A percentile compares a stretch with the other conserved stretches of the same genome.
Conservation (phyloP, 2,797 vertebrate genomes). For the Sciurus carolinensis region DNA sequence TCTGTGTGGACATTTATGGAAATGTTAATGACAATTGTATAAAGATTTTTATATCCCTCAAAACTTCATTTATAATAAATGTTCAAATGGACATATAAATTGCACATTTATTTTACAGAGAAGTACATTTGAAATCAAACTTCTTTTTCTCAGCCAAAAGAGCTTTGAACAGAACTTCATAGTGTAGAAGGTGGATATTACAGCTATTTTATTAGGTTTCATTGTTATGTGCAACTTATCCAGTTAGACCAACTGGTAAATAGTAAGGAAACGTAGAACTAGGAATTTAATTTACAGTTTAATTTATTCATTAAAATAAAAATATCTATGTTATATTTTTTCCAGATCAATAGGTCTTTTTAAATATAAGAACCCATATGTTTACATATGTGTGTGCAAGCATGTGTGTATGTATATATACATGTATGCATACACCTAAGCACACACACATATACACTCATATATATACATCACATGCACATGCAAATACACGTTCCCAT, state of each 20-base stretch:
- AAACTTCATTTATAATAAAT: conserved; percentile 68
- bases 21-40: conserved; percentile 67
- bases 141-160: neutral
- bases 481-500: neutral
- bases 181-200: neutral
- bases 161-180: neutral
- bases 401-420: neutral
- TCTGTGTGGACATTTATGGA: conserved; percentile 58
- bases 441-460: neutral
- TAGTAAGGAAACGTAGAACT: neutral
- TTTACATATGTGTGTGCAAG: neutral
- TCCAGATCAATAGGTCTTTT: neutral
- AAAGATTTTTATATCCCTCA: conserved; percentile 57
- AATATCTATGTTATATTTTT: neutral
- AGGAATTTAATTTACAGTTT: neutral
- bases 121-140: conserved; percentile 24
- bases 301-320: conserved; percentile 17
- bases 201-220: neutral
- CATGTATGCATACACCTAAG: neutral
- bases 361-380: neutral
- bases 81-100: conserved; percentile 59
- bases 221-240: neutral
- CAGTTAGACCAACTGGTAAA: neutral
- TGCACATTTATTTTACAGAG: conserved; percentile 29
- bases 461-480: neutral